These are phyloP conservation scores for Pithys albifrons DNA, from an alignment of 2,113 vertebrate species.

Conservation along the genomic window DNA sequence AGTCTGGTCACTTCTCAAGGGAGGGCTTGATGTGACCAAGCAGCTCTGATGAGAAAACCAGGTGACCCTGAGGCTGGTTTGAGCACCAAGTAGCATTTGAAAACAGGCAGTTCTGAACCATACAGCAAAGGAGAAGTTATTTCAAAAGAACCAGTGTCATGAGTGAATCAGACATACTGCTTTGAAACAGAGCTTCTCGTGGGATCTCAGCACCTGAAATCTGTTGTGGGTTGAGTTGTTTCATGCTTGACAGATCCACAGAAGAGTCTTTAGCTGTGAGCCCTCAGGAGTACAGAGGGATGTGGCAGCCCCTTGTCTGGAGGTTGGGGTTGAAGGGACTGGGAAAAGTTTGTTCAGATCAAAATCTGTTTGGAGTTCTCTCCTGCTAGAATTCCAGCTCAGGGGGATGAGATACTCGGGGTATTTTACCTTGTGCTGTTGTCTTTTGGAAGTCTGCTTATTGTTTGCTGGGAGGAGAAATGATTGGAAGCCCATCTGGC, in stretches of 20 bases:
- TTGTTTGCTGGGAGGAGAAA: not conserved
- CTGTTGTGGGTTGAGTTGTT: not conserved
- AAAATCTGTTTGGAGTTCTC: not conserved
- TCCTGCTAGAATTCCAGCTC: not conserved
- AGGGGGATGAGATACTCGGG: not conserved
- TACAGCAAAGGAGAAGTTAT: not conserved
- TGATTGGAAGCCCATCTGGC: not conserved
- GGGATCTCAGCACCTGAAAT: not conserved
- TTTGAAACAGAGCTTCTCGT: not conserved
- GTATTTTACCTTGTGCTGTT: not conserved
- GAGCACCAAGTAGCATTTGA: not conserved
- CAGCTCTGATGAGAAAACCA: not conserved
- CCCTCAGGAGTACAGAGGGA: not conserved
- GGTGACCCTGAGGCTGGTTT: not conserved
- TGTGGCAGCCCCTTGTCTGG: not conserved
- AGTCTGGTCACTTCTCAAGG: fast-evolving
- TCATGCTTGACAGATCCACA: not conserved
- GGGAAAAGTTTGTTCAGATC: not conserved
- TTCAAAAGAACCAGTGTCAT: not conserved
- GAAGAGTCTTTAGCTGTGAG: not conserved
- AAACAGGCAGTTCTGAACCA: not conserved
- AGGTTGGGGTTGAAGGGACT: not conserved
- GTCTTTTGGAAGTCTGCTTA: not conserved
- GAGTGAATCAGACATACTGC: not conserved
- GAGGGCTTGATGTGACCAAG: fast-evolving